Percentiles rank a stretch among this genome's conserved stretches.
These are phyloP conservation scores for Drosophila sucinea DNA, from an alignment of 1,140 invertebrate genomes.

Conservation along the genomic window DNA sequence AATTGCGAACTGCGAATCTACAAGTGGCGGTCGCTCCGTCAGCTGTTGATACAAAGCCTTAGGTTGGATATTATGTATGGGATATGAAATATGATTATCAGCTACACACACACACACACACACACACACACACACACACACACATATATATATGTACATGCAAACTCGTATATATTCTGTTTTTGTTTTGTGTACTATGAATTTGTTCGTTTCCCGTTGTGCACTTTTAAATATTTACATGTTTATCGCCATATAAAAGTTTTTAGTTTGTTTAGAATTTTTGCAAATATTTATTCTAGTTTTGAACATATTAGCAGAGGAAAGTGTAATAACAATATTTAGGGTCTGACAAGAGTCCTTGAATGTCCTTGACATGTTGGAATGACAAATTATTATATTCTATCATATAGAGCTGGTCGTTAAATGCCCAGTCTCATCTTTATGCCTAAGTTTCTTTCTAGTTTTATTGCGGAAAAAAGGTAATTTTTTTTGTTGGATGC, in stretches of 20 bases:
- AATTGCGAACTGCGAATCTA: constrained; percentile 68
- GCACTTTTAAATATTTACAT: constrained; percentile 5
- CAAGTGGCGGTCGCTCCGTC: constrained; percentile 52
- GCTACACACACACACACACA: background rate
- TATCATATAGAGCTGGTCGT: no score
- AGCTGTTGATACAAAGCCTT: constrained; percentile 23
- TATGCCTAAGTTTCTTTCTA: no score
- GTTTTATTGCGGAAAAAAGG: no score
- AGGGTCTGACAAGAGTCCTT: background rate
- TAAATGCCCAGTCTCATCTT: no score
- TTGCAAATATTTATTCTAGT: background rate
- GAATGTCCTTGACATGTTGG: background rate
- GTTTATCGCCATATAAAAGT: background rate
- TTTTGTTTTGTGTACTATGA: background rate
- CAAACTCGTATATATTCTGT: background rate
- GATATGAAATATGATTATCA: constrained; percentile 31
- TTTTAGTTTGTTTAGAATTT: background rate
- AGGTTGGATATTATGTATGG: constrained; percentile 62
- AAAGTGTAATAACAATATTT: background rate
- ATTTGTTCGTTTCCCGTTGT: background rate
- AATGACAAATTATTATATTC: no score
- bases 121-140: background rate
- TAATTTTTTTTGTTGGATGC: no score
- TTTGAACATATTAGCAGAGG: background rate
- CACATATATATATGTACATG: background rate